Evolutionary conservation across 2,113 vertebrate species (phyloP).

Genomic region (Corapipo altera): DNA sequence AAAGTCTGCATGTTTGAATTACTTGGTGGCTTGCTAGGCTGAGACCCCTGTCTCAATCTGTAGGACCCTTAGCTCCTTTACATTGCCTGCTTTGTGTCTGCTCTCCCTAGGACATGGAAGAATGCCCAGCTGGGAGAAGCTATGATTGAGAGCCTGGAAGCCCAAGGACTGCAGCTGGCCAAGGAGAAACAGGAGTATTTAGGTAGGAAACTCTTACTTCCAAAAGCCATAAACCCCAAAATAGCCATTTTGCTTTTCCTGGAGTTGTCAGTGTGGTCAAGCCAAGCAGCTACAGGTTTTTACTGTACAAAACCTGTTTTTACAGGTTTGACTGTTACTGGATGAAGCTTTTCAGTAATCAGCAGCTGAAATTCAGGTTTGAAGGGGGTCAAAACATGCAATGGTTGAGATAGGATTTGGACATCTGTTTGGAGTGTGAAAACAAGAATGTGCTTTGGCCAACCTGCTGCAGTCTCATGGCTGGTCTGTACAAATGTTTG

Average conservation of each 20-base stretch:
- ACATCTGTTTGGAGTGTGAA: background rate
- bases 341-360: background rate
- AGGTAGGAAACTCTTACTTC: constrained; percentile 74
- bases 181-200: constrained; percentile 98
- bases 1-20: background rate
- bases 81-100: background rate
- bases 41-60: background rate
- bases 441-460: background rate
- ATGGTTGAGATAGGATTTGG: background rate
- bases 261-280: background rate
- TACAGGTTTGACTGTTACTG: background rate
- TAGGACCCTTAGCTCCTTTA: background rate
- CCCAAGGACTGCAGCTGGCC: constrained; percentile 94
- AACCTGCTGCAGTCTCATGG: background rate
- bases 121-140: constrained; percentile 95
- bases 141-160: constrained; percentile 97
- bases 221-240: background rate
- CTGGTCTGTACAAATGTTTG: background rate
- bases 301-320: no score
- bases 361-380: background rate
- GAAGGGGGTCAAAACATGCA: background rate
- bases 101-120: constrained; percentile 88
- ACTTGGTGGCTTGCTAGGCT: background rate
- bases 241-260: background rate
- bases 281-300: background rate